A percentile compares a stretch with the other conserved stretches of the same genome.
Evolutionary conservation across 2,113 vertebrate species (phyloP).

Genomic region (Formicarius rufipectus): DNA sequence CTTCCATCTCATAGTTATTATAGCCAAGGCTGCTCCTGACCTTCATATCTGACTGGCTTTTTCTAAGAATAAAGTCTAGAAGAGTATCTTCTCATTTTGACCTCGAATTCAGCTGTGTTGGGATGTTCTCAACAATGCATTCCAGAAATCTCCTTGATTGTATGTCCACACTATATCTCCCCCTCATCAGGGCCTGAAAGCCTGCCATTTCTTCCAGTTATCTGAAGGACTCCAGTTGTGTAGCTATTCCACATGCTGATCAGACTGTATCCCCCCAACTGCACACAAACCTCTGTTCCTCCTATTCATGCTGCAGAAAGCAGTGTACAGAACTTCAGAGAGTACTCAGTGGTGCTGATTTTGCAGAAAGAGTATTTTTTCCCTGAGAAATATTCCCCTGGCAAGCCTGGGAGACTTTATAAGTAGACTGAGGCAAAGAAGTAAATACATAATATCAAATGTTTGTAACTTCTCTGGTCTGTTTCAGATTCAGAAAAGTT

Average conservation of each 20-base stretch:
- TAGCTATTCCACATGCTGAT: neutral
- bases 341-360: neutral
- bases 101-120: neutral
- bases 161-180: rapidly evolving
- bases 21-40: neutral
- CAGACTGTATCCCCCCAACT: neutral
- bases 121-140: neutral
- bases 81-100: neutral
- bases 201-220: neutral
- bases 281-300: neutral
- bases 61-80: neutral
- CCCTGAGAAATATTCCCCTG: neutral
- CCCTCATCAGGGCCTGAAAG: neutral
- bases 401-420: neutral
- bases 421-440: neutral
- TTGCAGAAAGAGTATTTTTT: neutral
- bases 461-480: neutral
- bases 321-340: neutral
- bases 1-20: neutral
- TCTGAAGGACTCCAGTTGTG: neutral
- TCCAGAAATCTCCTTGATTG: neutral
- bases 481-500: neutral
- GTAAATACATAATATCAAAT: neutral
- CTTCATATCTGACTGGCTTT: neutral
- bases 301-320: neutral